These are phyloP conservation scores for Drosophila antonietae DNA, from an alignment of 2,888 invertebrate genomes.

Conservation along the genomic window DNA sequence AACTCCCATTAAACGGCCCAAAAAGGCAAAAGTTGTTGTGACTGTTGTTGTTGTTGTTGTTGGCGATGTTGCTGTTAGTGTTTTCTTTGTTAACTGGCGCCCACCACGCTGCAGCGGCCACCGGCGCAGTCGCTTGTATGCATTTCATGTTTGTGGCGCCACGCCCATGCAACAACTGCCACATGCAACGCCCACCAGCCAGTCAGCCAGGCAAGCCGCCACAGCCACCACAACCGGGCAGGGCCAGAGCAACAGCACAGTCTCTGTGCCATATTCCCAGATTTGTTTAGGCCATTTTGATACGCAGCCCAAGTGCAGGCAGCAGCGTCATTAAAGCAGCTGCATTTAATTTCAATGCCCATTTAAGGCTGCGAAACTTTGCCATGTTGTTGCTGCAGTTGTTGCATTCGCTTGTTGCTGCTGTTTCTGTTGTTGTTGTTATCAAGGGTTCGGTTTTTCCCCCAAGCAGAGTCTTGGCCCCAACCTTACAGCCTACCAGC, in stretches of 20 bases:
- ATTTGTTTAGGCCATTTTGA: slow-evolving; percentile 68
- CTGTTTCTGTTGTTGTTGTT: slow-evolving; percentile 43
- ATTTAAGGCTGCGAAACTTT: slow-evolving; percentile 66
- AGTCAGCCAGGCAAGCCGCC: slow-evolving; percentile 40
- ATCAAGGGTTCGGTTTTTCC: slow-evolving; percentile 71
- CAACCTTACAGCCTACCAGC: slow-evolving; percentile 50
- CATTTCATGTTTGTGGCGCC: slow-evolving; percentile 67
- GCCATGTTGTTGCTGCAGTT: slow-evolving; percentile 32
- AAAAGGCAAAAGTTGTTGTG: slow-evolving; percentile 66
- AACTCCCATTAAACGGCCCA: slow-evolving; percentile 79
- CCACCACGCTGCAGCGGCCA: slow-evolving; percentile 72
- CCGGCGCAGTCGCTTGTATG: slow-evolving; percentile 60
- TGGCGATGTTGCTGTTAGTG: slow-evolving; percentile 28
- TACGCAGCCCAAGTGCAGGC: slow-evolving; percentile 54
- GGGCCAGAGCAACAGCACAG: slow-evolving; percentile 32
- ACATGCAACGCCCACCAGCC: slow-evolving; percentile 66
- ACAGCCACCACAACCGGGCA: slow-evolving; percentile 19
- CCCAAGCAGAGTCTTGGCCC: slow-evolving; percentile 48
- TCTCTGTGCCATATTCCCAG: slow-evolving; percentile 66
- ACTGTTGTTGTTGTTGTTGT: slow-evolving; percentile 19
- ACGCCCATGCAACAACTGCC: slow-evolving; percentile 64
- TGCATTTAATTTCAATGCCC: slow-evolving; percentile 79
- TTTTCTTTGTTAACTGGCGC: slow-evolving; percentile 69
- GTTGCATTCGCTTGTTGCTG: slow-evolving; percentile 32
- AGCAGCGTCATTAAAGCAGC: slow-evolving; percentile 73